Conservation (phyloP, 1,140 invertebrate genomes). For the Chironomus tepperi region DNA sequence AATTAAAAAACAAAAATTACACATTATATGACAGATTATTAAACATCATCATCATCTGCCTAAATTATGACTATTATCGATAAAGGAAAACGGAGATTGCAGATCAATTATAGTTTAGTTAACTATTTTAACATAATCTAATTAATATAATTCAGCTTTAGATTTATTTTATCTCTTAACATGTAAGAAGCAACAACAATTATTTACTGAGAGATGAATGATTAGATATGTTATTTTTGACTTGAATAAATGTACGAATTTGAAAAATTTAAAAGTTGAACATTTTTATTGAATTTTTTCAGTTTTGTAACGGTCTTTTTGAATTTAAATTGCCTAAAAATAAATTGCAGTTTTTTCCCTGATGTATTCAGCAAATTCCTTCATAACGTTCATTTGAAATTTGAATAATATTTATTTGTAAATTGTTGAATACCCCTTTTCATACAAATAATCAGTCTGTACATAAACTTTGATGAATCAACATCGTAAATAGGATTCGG, state of each 20-base stretch:
- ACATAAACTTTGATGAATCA: no score
- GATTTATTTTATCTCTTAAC: neutral
- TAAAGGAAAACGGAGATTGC: neutral
- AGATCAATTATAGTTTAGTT: neutral
- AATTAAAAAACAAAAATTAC: no score
- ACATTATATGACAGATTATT: neutral
- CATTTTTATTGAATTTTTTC: neutral
- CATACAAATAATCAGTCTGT: no score
- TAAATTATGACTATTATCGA: neutral
- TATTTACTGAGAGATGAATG: neutral
- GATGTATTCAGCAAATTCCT: no score
- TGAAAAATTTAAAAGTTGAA: neutral
- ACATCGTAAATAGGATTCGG: no score
- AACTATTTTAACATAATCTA: neutral
- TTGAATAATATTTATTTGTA: no score
- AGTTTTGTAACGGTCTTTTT: no score
- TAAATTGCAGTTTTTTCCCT: no score
- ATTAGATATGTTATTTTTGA: neutral
- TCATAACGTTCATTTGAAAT: no score
- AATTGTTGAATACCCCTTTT: no score
- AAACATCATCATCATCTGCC: neutral
- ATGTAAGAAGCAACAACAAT: neutral
- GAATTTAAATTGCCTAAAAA: no score
- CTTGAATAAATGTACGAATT: slow-evolving; percentile 14
- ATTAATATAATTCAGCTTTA: neutral